phyloP scores from a whole-genome alignment of 2,113 vertebrate genomes.

The Clarias batrachus region DNA sequence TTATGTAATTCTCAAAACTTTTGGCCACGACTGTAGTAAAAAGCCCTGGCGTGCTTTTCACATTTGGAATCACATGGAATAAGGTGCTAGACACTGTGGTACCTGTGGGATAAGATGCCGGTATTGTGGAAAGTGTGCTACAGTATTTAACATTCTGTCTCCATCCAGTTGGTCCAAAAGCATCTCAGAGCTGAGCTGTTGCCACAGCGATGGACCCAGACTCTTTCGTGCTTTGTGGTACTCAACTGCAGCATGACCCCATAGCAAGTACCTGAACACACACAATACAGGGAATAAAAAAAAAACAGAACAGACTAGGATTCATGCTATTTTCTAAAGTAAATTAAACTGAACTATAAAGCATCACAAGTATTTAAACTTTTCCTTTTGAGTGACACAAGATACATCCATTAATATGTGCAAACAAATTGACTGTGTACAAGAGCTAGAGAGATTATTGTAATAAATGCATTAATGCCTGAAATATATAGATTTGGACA shows the following conservation, averaged over 20 bases:
- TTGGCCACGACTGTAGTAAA: neutral
- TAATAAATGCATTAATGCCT: neutral
- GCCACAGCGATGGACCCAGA: constrained; percentile 89
- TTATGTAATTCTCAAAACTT: too few relatives aligned
- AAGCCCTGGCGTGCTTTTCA: neutral
- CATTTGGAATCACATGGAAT: neutral
- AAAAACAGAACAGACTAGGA: neutral
- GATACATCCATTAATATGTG: too few relatives aligned
- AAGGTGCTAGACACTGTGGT: neutral
- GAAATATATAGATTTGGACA: neutral
- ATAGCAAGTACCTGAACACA: constrained; percentile 79
- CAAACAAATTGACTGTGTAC: neutral
- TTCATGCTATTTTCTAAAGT: neutral
- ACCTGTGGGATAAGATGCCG: constrained; percentile 80
- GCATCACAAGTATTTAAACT: neutral
- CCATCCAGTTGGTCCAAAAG: constrained; percentile 81
- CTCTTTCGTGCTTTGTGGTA: constrained; percentile 88
- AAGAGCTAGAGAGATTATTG: neutral
- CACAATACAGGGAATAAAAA: neutral
- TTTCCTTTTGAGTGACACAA: neutral
- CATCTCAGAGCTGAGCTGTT: constrained; percentile 84
- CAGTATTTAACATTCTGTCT: constrained; percentile 81
- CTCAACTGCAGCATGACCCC: constrained; percentile 90
- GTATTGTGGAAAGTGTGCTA: constrained; percentile 84
- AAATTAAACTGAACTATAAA: neutral